Percentiles rank a stretch among this genome's conserved stretches.
Conservation (phyloP, 2,888 invertebrate species). For the Euproctis similis region DNA sequence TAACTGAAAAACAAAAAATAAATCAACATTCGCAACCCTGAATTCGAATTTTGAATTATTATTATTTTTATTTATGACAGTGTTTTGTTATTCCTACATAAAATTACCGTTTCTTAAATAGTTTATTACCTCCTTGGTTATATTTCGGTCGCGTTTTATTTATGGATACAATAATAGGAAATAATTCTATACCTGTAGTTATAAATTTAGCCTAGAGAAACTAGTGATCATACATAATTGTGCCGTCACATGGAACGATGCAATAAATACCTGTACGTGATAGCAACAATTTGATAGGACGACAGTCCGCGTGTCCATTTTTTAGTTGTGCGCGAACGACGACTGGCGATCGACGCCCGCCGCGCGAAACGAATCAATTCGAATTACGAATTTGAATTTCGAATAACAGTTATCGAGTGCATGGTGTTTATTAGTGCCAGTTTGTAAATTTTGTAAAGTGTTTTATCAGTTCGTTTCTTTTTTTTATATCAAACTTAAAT, state of each 20-base stretch:
- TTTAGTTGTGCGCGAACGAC: constrained; percentile 60
- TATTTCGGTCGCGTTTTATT: too few relatives aligned
- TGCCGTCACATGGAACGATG: constrained; percentile 26
- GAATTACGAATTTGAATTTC: constrained; percentile 37
- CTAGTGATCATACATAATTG: constrained; percentile 5
- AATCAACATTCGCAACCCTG: too few relatives aligned
- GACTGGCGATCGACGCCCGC: constrained; percentile 52
- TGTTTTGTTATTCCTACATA: too few relatives aligned
- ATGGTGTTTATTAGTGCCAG: constrained; percentile 34
- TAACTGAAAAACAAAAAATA: too few relatives aligned
- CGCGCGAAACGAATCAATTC: constrained; percentile 38
- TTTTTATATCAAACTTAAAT: constrained; percentile 9
- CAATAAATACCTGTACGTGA: constrained; percentile 25
- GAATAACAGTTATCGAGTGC: constrained; percentile 23
- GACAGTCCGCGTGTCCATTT: constrained; percentile 37
- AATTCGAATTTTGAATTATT: too few relatives aligned
- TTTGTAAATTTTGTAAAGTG: constrained; percentile 25
- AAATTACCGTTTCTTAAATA: too few relatives aligned
- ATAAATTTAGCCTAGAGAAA: too few relatives aligned
- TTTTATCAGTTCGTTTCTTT: constrained; percentile 4
- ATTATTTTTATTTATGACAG: too few relatives aligned
- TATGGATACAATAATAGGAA: too few relatives aligned
- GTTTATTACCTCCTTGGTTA: too few relatives aligned
- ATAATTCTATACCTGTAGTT: too few relatives aligned
- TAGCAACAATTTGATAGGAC: constrained; percentile 44